Percentiles rank a stretch among this genome's conserved stretches.
phyloP scores from a whole-genome alignment of 92 coral and sea anemone species.

The Actinostola sp. region DNA sequence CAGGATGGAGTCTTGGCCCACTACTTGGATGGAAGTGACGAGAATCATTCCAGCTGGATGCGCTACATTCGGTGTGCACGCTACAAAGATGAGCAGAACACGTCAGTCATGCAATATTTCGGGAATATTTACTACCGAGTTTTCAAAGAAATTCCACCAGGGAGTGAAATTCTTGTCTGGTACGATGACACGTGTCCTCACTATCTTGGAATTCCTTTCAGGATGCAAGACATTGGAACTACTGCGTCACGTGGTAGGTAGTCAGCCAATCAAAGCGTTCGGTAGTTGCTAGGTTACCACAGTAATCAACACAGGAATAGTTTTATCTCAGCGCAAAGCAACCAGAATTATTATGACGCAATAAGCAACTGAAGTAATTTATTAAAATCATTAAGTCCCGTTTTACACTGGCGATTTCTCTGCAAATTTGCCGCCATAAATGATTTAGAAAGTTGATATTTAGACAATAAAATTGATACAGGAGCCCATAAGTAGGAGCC shows the following conservation, averaged over 20 bases:
- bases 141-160: constrained; percentile 76
- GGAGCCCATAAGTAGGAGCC: no score
- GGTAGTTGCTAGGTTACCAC: no score
- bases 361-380: no score
- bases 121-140: constrained; percentile 93
- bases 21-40: constrained; percentile 88
- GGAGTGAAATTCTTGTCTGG: constrained; percentile 91
- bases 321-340: no score
- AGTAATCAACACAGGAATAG: no score
- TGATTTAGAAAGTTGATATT: no score
- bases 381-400: no score
- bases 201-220: constrained; percentile 87
- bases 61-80: constrained; percentile 96
- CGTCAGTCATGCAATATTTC: constrained; percentile 84
- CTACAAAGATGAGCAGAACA: constrained; percentile 84
- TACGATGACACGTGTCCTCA: constrained; percentile 88
- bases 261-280: no score
- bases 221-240: constrained; percentile 27
- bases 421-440: no score
- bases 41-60: constrained; percentile 97
- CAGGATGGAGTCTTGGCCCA: constrained; percentile 78
- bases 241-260: constrained; percentile 12
- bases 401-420: no score
- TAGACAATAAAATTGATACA: no score
- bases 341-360: no score